Conservation (phyloP, 2,888 invertebrate species). For the Megastigmus dorsalis region DNA sequence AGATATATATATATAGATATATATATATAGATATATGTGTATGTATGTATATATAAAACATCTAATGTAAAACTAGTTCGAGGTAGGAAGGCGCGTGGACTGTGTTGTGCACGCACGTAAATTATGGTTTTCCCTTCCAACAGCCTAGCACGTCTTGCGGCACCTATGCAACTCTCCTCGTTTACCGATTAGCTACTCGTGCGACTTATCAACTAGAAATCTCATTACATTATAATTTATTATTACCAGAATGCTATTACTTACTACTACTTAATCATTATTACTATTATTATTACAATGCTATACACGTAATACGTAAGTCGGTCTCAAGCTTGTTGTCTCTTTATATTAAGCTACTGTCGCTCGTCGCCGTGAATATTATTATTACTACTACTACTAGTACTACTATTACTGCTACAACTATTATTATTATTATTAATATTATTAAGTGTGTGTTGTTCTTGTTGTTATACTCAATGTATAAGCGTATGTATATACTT, state of each 20-base stretch:
- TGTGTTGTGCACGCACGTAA: constrained; percentile 75
- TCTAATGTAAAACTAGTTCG: constrained; percentile 71
- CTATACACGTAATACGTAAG: constrained; percentile 48
- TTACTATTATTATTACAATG: constrained; percentile 45
- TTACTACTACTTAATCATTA: constrained; percentile 49
- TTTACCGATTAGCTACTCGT: constrained; percentile 73
- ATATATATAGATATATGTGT: constrained; percentile 38
- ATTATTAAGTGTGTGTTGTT: constrained; percentile 52
- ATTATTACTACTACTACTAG: constrained; percentile 43
- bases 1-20: constrained; percentile 56
- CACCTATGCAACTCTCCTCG: constrained; percentile 74
- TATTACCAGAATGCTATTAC: constrained; percentile 66
- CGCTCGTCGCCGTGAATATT: constrained; percentile 41
- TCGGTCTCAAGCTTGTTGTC: constrained; percentile 54
- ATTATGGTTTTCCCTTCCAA: constrained; percentile 75
- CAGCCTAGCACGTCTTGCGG: constrained; percentile 75
- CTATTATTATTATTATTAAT: constrained; percentile 31
- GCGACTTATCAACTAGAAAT: constrained; percentile 68
- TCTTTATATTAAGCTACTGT: constrained; percentile 49
- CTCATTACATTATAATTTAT: constrained; percentile 58
- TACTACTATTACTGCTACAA: constrained; percentile 24
- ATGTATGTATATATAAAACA: constrained; percentile 55
- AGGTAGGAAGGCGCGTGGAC: constrained; percentile 74
- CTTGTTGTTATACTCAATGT: constrained; percentile 53
- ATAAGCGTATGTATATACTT: constrained; percentile 69